These are phyloP conservation scores for Achroia grisella DNA, from an alignment of 1,140 invertebrate genomes.

Conservation along the genomic window DNA sequence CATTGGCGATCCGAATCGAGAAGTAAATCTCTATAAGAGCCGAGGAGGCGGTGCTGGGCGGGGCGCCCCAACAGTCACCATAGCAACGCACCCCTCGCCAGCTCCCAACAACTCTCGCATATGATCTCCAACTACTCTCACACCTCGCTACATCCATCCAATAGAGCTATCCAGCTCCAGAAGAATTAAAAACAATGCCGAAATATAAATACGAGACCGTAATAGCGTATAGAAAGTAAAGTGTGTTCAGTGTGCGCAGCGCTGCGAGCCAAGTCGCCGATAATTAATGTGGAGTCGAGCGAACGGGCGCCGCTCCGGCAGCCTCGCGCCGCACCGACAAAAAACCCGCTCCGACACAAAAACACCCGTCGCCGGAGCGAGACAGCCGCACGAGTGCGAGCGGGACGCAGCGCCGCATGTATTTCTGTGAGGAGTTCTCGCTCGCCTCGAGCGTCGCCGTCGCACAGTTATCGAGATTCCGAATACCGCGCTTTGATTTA, in stretches of 20 bases:
- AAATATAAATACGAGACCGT: slow-evolving; percentile 1
- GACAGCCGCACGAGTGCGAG: slow-evolving; percentile 37
- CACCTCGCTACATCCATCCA: not conserved
- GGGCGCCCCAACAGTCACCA: slow-evolving; percentile 51
- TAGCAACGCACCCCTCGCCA: slow-evolving; percentile 39
- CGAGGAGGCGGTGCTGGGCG: slow-evolving; percentile 34
- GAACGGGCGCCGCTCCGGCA: slow-evolving; percentile 58
- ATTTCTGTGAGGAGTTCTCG: slow-evolving; percentile 65
- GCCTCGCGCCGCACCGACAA: slow-evolving; percentile 57
- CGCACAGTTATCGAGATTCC: slow-evolving; percentile 56
- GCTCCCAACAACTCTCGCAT: slow-evolving; percentile 29
- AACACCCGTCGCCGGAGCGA: slow-evolving; percentile 57
- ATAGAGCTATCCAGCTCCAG: not conserved
- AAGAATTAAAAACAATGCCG: not conserved
- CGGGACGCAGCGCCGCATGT: slow-evolving; percentile 41
- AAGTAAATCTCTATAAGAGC: slow-evolving; percentile 40
- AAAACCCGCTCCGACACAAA: slow-evolving; percentile 70
- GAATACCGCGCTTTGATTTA: slow-evolving; percentile 67
- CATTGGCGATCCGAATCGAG: slow-evolving; percentile 30
- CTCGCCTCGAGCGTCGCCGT: slow-evolving; percentile 52
- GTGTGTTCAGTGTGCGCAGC: slow-evolving; percentile 40
- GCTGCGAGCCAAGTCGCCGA: slow-evolving; percentile 53
- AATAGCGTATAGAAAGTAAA: slow-evolving; percentile 62
- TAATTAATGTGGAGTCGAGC: slow-evolving; percentile 66
- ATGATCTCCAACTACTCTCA: not conserved